These are phyloP conservation scores for Sporophila hypoxantha DNA, from an alignment of 2,113 vertebrate genomes.

Conservation along the genomic window DNA sequence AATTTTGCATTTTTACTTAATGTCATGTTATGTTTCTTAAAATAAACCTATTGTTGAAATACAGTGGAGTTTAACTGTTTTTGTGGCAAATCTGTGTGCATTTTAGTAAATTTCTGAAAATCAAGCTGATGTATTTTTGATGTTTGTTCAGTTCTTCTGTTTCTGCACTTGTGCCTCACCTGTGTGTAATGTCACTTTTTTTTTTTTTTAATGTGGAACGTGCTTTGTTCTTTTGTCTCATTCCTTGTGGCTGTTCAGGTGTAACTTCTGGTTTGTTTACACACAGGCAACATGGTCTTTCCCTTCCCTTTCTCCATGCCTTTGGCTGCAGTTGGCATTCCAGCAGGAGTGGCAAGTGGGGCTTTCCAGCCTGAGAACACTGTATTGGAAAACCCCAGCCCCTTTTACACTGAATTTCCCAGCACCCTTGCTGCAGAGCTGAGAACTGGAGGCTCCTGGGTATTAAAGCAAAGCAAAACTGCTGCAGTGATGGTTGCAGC, in stretches of 20 bases:
- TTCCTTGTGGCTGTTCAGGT: neutral
- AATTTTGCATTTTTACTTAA: constrained; percentile 87
- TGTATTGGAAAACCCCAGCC: neutral
- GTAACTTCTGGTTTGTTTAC: neutral
- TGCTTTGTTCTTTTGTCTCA: neutral
- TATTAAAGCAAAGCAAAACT: neutral
- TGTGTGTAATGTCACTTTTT: neutral
- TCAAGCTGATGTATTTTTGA: neutral
- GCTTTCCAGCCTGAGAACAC: neutral
- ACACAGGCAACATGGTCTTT: neutral
- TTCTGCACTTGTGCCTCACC: neutral
- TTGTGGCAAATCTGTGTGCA: neutral
- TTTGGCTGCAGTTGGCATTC: neutral
- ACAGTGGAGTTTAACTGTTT: constrained; percentile 1
- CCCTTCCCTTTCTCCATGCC: neutral
- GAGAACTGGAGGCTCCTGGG: neutral
- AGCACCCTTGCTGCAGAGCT: neutral
- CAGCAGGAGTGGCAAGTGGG: neutral
- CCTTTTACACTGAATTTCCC: neutral
- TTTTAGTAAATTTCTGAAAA: neutral
- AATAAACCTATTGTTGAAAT: constrained; percentile 78
- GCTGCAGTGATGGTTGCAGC: neutral
- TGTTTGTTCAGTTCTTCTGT: neutral
- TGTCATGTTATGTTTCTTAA: constrained; percentile 77
- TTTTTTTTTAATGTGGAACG: neutral